phyloP scores from a whole-genome alignment of 2,113 vertebrate genomes.

The Limnothrissa miodon region DNA sequence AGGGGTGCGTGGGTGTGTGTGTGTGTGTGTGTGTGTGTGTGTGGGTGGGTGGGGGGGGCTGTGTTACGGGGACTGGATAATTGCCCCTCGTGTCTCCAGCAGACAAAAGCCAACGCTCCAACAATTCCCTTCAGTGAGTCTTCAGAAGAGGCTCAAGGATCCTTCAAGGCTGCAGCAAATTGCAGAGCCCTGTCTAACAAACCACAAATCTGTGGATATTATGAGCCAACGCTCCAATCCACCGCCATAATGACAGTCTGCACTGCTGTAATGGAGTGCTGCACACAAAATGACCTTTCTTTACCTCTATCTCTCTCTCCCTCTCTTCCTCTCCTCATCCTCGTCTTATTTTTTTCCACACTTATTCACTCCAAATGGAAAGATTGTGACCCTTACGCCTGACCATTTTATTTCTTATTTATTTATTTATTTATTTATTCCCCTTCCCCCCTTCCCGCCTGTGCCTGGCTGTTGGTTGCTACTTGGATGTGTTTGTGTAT shows the following conservation, averaged over 20 bases:
- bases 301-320: neutral
- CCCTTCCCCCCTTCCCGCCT: too few species aligned
- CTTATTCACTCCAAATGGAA: slow-evolving; percentile 61
- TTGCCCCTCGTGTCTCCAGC: slow-evolving; percentile 67
- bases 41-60: slow-evolving; percentile 47
- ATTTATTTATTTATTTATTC: slow-evolving; percentile 26
- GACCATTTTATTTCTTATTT: slow-evolving; percentile 41
- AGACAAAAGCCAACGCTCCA: slow-evolving; percentile 75
- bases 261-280: slow-evolving; percentile 65
- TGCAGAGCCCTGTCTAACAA: slow-evolving; percentile 76
- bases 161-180: slow-evolving; percentile 72
- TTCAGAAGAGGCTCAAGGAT: slow-evolving; percentile 72
- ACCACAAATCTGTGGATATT: slow-evolving; percentile 76
- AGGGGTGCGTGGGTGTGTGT: neutral
- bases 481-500: slow-evolving; percentile 63
- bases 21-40: neutral
- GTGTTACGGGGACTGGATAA: slow-evolving; percentile 77
- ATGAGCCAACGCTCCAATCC: slow-evolving; percentile 69
- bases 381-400: slow-evolving; percentile 58
- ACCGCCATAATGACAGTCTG: slow-evolving; percentile 69
- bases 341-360: slow-evolving; percentile 5
- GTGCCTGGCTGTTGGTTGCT: slow-evolving; percentile 58
- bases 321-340: neutral
- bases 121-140: slow-evolving; percentile 70
- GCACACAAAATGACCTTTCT: slow-evolving; percentile 65